A percentile compares a stretch with the other conserved stretches of the same genome.
Evolutionary conservation across 37 sponge, comb jelly and placozoan genomes (phyloP).

Genomic region (Geodia barretti): DNA sequence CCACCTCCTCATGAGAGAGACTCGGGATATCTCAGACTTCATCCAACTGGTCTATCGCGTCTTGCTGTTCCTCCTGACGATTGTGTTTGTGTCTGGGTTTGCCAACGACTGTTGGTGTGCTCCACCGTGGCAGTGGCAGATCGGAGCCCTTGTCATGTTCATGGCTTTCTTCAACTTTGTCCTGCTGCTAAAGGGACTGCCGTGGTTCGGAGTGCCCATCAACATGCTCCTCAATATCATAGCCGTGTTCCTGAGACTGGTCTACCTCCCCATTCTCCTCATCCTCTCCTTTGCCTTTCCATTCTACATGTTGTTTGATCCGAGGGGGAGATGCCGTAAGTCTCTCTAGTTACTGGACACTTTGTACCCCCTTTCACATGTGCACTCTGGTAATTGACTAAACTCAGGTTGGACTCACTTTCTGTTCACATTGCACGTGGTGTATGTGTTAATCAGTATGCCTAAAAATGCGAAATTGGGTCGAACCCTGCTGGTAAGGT

Average conservation of each 20-base stretch:
- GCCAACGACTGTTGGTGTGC: slow-evolving; percentile 5
- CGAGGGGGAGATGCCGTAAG: no score
- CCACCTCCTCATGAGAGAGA: neutral
- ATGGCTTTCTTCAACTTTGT: slow-evolving; percentile 27
- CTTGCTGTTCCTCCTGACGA: neutral
- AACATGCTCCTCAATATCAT: slow-evolving; percentile 16
- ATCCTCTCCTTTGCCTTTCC: slow-evolving; percentile 26
- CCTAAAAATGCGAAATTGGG: no score
- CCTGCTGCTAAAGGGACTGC: slow-evolving; percentile 5
- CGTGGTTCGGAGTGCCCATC: slow-evolving; percentile 13
- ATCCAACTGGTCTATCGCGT: neutral
- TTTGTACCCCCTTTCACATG: no score
- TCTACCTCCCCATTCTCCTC: slow-evolving; percentile 23
- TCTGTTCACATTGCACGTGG: no score
- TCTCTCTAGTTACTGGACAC: no score
- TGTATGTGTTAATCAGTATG: no score
- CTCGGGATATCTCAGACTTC: neutral
- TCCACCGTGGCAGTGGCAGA: slow-evolving; percentile 19
- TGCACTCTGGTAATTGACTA: no score
- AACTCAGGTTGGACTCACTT: no score
- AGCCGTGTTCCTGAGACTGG: slow-evolving; percentile 5
- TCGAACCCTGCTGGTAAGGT: no score
- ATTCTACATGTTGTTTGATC: slow-evolving; percentile 38
- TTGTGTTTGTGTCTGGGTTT: slow-evolving; percentile 8
- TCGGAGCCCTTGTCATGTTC: slow-evolving; percentile 32